phyloP scores from a whole-genome alignment of 53 echinoderm and acorn worm species.

The Echinarachnius parma region DNA sequence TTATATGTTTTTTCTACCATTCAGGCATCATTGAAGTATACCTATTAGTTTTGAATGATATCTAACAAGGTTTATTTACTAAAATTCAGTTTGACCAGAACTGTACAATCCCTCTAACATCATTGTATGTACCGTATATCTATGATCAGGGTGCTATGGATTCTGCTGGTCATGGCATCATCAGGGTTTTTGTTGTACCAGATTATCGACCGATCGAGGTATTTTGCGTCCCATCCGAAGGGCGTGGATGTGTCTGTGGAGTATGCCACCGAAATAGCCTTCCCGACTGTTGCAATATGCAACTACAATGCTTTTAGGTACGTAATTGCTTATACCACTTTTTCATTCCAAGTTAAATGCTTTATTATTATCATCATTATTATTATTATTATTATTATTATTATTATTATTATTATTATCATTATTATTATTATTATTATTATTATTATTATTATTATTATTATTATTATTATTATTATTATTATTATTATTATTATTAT shows the following conservation, averaged over 20 bases:
- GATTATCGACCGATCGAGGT: conserved; percentile 5
- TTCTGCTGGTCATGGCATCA: conserved; percentile 2
- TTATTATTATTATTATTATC: background rate
- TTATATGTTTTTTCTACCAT: too few relatives aligned
- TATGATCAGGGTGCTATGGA: conserved; percentile 45
- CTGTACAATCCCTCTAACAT: too few relatives aligned
- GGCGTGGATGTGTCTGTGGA: conserved; percentile 30
- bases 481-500: too few relatives aligned
- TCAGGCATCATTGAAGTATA: too few relatives aligned
- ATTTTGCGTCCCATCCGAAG: conserved; percentile 26
- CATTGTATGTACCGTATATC: too few relatives aligned
- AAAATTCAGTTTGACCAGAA: too few relatives aligned
- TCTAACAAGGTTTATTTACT: too few relatives aligned
- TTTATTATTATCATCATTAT: too few relatives aligned
- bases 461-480: background rate
- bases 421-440: background rate
- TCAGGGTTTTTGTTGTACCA: conserved; percentile 4
- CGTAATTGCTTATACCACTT: background rate
- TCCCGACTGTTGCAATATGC: conserved; percentile 54
- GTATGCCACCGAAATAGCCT: conserved; percentile 6
- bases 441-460: background rate
- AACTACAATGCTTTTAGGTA: conserved; percentile 52
- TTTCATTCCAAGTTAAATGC: too few relatives aligned
- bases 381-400: background rate
- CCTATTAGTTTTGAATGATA: too few relatives aligned